Percentiles rank a stretch among this genome's conserved stretches.
Evolutionary conservation across 2,797 vertebrate genomes (phyloP).

Genomic region (Microctenopoma steveboyesi): DNA sequence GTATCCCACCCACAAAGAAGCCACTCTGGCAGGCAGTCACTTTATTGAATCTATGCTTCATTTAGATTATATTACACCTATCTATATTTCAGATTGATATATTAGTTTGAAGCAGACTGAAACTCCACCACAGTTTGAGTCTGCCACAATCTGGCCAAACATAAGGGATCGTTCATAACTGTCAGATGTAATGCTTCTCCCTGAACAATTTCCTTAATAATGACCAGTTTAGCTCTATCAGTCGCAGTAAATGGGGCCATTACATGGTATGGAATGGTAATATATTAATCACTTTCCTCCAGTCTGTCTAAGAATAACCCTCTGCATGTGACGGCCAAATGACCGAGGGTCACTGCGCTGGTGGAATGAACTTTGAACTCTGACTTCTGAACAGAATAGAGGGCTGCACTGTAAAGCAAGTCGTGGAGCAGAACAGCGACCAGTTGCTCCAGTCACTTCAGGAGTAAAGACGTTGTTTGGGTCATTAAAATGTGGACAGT

Average conservation of each 20-base stretch:
- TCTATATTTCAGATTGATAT: slow-evolving; percentile 16
- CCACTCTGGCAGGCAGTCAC: slow-evolving; percentile 24
- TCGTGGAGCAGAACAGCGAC: slow-evolving; percentile 19
- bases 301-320: slow-evolving; percentile 67
- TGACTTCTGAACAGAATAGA: slow-evolving; percentile 59
- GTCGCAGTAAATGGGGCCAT: slow-evolving; percentile 60
- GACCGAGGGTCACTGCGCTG: slow-evolving; percentile 56
- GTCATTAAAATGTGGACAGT: slow-evolving; percentile 34
- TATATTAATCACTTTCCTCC: slow-evolving; percentile 57
- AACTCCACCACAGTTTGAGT: slow-evolving; percentile 11
- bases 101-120: slow-evolving; percentile 27
- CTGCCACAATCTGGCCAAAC: slow-evolving; percentile 16
- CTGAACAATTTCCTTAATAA: slow-evolving; percentile 40
- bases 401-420: slow-evolving; percentile 39
- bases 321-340: slow-evolving; percentile 37
- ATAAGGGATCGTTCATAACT: slow-evolving; percentile 37
- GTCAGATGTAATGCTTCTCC: slow-evolving; percentile 9
- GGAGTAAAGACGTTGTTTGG: slow-evolving; percentile 39
- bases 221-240: slow-evolving; percentile 52
- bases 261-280: slow-evolving; percentile 31
- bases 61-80: slow-evolving; percentile 14
- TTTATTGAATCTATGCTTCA: slow-evolving; percentile 21
- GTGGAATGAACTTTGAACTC: slow-evolving; percentile 69
- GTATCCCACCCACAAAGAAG: slow-evolving; percentile 21
- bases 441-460: slow-evolving; percentile 73